Evolutionary conservation across 2,888 invertebrate genomes (phyloP).

Genomic region (Tinea semifulvella): DNA sequence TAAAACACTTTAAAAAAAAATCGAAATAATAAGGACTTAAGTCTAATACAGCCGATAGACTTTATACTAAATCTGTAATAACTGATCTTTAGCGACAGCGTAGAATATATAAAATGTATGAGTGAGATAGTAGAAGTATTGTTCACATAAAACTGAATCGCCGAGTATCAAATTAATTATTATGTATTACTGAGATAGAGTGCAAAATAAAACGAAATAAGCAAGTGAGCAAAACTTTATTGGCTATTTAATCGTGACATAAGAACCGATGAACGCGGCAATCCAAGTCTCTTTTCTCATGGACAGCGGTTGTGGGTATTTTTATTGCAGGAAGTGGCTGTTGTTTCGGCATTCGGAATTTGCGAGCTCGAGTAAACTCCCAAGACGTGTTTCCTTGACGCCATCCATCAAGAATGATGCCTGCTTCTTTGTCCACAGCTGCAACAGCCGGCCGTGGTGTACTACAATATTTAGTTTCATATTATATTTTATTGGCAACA

Average conservation of each 20-base stretch:
- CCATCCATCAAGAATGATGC: conserved; percentile 30
- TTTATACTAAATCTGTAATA: too few relatives aligned
- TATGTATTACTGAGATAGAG: too few relatives aligned
- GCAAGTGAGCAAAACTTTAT: too few relatives aligned
- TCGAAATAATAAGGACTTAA: too few relatives aligned
- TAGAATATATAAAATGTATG: too few relatives aligned
- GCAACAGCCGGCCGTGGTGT: conserved; percentile 37
- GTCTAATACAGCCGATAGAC: too few relatives aligned
- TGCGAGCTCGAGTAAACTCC: conserved; percentile 51
- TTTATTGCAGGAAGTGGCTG: conserved; percentile 38
- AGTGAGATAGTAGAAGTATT: too few relatives aligned
- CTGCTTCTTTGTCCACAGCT: conserved; percentile 35
- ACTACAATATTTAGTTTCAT: conserved; percentile 30
- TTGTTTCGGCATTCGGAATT: conserved; percentile 41
- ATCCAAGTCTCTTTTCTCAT: conserved; percentile 44
- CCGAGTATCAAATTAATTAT: too few relatives aligned
- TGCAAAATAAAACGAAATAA: too few relatives aligned
- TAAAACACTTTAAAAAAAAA: too few relatives aligned
- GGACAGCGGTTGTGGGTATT: conserved; percentile 39
- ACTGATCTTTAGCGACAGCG: too few relatives aligned
- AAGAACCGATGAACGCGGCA: conserved; percentile 39
- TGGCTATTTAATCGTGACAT: conserved; percentile 23
- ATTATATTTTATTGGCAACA: background rate
- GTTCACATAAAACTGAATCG: too few relatives aligned
- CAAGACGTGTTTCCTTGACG: conserved; percentile 42